phyloP scores from a whole-genome alignment of 2,113 vertebrate genomes.

The Myrmecophaga tridactyla region DNA sequence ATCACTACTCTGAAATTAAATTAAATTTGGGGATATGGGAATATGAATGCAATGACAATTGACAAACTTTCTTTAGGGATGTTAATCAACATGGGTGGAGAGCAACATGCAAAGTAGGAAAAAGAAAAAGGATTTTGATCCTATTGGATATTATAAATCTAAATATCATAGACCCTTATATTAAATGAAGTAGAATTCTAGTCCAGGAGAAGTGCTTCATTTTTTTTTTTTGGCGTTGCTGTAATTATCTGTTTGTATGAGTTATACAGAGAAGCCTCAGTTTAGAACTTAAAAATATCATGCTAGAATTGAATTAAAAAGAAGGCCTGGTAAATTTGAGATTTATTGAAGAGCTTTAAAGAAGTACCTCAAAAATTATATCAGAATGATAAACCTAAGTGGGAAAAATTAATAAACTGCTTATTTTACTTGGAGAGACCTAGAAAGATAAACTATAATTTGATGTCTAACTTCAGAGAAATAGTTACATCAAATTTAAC shows the following conservation, averaged over 20 bases:
- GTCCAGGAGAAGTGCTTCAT: neutral
- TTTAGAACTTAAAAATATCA: neutral
- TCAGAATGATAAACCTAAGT: neutral
- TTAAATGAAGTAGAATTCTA: neutral
- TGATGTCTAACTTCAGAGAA: slow-evolving; percentile 25
- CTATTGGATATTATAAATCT: neutral
- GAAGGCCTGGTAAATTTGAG: neutral
- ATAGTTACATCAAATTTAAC: slow-evolving; percentile 34
- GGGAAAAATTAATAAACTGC: neutral
- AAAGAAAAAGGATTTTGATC: neutral
- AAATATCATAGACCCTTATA: neutral
- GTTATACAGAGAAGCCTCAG: neutral
- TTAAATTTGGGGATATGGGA: neutral
- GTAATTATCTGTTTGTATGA: neutral
- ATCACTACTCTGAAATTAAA: slow-evolving; percentile 66
- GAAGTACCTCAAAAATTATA: neutral
- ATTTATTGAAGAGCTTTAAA: neutral
- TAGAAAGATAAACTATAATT: slow-evolving; percentile 43
- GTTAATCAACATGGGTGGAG: neutral
- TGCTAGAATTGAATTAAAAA: neutral
- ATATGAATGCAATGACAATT: slow-evolving; percentile 37
- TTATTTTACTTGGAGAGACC: slow-evolving; percentile 2
- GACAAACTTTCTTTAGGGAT: neutral
- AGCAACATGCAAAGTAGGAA: neutral
- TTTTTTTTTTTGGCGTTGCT: neutral